Evolutionary conservation across 2,797 vertebrate species (phyloP).

Genomic region (Chrysocyon brachyurus): DNA sequence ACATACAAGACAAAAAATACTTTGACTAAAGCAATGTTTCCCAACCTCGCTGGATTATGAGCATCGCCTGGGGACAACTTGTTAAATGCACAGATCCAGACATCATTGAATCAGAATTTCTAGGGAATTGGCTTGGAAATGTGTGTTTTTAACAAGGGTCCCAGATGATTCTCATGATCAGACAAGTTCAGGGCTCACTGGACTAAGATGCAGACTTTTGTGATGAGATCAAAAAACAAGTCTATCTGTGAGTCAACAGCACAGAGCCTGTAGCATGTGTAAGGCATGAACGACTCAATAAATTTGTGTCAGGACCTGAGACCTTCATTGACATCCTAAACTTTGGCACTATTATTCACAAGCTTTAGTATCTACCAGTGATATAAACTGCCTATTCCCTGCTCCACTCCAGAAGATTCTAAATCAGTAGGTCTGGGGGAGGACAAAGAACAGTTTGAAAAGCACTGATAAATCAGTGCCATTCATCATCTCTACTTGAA

Average conservation of each 20-base stretch:
- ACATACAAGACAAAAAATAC: slow-evolving; percentile 49
- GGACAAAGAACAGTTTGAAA: neutral
- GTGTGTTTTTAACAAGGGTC: slow-evolving; percentile 2
- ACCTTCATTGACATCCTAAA: neutral
- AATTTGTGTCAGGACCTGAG: neutral
- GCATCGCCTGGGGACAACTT: slow-evolving; percentile 12
- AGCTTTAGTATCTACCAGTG: neutral
- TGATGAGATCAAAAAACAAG: neutral
- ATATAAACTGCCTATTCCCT: neutral
- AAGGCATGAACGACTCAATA: neutral
- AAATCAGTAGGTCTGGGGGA: neutral
- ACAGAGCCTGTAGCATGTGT: fast-evolving
- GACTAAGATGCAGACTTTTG: neutral
- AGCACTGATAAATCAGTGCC: neutral
- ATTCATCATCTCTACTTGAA: neutral
- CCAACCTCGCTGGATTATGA: neutral
- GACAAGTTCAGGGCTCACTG: neutral
- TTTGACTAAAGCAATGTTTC: slow-evolving; percentile 57
- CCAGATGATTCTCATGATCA: neutral
- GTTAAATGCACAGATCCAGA: slow-evolving; percentile 38
- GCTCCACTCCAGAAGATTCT: neutral
- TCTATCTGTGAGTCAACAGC: too few relatives aligned
- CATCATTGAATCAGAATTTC: neutral
- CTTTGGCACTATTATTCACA: neutral
- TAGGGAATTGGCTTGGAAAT: slow-evolving; percentile 16